phyloP scores from a whole-genome alignment of 2,797 vertebrate species.

The Tadarida brasiliensis region DNA sequence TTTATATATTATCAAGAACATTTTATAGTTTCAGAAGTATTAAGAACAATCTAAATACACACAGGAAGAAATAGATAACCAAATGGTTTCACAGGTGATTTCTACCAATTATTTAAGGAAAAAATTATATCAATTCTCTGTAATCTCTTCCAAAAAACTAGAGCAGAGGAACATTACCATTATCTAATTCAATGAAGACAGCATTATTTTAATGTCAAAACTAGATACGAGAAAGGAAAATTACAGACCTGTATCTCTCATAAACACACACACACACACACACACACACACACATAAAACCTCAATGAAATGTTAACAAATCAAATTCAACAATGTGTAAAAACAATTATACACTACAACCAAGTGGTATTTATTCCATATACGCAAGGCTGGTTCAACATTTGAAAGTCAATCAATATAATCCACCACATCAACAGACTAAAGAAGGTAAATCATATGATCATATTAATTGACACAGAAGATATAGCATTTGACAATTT shows the following conservation, averaged over 20 bases:
- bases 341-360: no score
- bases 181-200: not conserved
- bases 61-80: not conserved
- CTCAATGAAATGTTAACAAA: not conserved
- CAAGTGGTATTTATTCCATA: no score
- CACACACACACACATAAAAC: not conserved
- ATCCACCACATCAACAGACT: no score
- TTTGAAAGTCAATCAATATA: no score
- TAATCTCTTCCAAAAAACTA: not conserved
- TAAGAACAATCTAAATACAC: conserved; percentile 13
- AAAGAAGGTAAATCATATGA: no score
- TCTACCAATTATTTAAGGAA: not conserved
- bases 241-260: not conserved
- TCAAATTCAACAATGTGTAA: not conserved
- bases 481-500: not conserved
- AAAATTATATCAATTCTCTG: no score
- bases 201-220: not conserved
- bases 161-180: not conserved
- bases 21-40: not conserved
- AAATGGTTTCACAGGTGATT: not conserved
- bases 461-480: not conserved
- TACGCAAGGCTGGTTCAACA: no score
- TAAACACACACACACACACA: not conserved
- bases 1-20: not conserved
- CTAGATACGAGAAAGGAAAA: not conserved